Evolutionary conservation across 2,888 invertebrate genomes (phyloP), one percentile per base, ranked within the genome.

Genomic region (Endotricha flammealis): DNA sequence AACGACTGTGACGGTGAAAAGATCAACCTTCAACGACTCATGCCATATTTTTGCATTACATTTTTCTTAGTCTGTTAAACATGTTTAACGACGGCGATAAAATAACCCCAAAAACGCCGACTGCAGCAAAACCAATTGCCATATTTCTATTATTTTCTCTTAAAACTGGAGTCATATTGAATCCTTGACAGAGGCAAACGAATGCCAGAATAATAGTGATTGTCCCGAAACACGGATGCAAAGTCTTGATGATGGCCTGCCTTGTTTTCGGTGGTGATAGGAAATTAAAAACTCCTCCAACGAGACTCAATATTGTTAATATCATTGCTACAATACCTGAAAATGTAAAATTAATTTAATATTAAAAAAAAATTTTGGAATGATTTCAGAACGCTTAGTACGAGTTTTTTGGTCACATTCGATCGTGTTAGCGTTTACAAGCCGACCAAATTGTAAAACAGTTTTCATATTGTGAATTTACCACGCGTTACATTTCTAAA

Each of bases 291-390:
- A 70, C 7, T 12, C 73, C 80, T 25, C 70, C 74, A 12, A 73
- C 12, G 1, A 78, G 53, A 44, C 63, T 76, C 0, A 69, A 12
- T 2, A 57, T 5, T 1, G 76, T 69, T 2, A 73, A 42, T 4
- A 73, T 3, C 53, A 78, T 43, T 4, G 77, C 72, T 7, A 68
- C 22, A 9, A 77, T 39, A 36, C 80, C 80, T 80, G 65, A 37
- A 76, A 39, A 40, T 30, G 11, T 17, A 32, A 25, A 10, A 23
- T 6, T 5, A 20, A 29, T 29, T 16, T 7, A 9, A 24, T 12
- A 13, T 24, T 12, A 4, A 17, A 29, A 29, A 23, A 36, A 12
- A 12, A 25, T 4, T n/a, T n/a, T n/a, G n/a, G n/a, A n/a, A n/a
- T n/a, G n/a, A n/a, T n/a, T n/a, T n/a, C n/a, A 17, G 4, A 17